A percentile compares a stretch with the other conserved stretches of the same genome.
Conservation (phyloP, 2,113 vertebrate species). For the Pipra filicauda region DNA sequence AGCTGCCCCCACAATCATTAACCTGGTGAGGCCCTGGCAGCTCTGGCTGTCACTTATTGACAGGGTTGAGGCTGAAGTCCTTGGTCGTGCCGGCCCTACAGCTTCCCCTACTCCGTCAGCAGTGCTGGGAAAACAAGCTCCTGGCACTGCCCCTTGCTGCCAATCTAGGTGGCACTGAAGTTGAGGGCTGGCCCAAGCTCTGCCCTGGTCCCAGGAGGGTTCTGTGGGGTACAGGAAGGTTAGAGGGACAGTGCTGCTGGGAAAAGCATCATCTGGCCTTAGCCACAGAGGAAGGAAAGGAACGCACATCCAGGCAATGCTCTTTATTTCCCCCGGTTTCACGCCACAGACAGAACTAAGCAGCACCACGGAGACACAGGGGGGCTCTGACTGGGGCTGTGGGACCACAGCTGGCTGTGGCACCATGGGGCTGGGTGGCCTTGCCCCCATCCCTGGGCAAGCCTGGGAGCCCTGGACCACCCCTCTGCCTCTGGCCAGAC, state of each 20-base stretch:
- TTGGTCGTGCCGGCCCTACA: neutral
- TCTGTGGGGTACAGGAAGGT: accelerated
- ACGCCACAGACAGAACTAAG: constrained; percentile 41
- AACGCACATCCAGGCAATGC: neutral
- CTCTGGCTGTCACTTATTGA: constrained; percentile 58
- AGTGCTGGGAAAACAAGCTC: neutral
- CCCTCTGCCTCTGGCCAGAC: neutral
- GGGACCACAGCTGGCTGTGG: neutral
- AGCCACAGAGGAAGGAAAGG: neutral
- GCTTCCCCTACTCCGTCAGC: neutral
- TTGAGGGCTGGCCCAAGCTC: neutral
- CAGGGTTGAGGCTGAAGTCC: constrained; percentile 56
- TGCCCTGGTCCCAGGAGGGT: neutral
- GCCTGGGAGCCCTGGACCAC: neutral
- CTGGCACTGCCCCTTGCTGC: neutral
- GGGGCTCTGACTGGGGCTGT: neutral
- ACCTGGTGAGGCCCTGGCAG: constrained; percentile 40
- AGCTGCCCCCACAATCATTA: constrained; percentile 58
- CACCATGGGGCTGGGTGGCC: neutral
- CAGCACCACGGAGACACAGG: constrained; percentile 16
- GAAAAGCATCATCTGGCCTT: neutral
- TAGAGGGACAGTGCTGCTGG: neutral
- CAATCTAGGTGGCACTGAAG: neutral
- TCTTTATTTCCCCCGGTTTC: constrained; percentile 61
- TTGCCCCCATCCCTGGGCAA: neutral